Percentiles rank a stretch among this genome's conserved stretches.
Evolutionary conservation across 2,888 invertebrate species (phyloP).

Genomic region (Melanchra persicariae): DNA sequence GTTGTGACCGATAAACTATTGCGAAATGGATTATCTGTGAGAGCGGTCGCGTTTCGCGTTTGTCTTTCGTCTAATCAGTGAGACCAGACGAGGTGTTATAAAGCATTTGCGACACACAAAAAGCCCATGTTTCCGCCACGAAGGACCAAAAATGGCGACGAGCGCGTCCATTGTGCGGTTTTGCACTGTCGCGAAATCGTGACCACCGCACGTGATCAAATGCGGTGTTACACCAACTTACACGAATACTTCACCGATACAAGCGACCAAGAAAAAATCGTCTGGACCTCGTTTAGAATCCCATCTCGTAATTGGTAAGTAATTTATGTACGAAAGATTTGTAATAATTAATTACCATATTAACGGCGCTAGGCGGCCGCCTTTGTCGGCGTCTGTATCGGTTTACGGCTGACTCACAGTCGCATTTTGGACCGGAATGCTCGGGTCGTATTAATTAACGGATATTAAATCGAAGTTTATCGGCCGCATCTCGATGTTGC

Average conservation of each 20-base stretch:
- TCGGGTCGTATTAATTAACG: slow-evolving; percentile 90
- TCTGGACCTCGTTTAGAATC: slow-evolving; percentile 71
- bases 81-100: slow-evolving; percentile 79
- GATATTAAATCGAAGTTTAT: slow-evolving; percentile 90
- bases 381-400: slow-evolving; percentile 88
- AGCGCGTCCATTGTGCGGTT: slow-evolving; percentile 81
- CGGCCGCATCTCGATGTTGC: slow-evolving; percentile 88
- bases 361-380: slow-evolving; percentile 86
- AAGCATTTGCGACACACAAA: slow-evolving; percentile 80
- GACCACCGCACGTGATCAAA: slow-evolving; percentile 80
- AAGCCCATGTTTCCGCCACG: slow-evolving; percentile 79
- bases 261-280: slow-evolving; percentile 52
- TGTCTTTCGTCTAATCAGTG: slow-evolving; percentile 69
- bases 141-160: slow-evolving; percentile 80
- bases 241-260: slow-evolving; percentile 63
- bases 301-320: slow-evolving; percentile 81
- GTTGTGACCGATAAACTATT: slow-evolving; percentile 48
- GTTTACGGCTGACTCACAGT: slow-evolving; percentile 87
- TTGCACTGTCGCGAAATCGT: slow-evolving; percentile 70
- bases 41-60: slow-evolving; percentile 18
- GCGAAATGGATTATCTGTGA: slow-evolving; percentile 24
- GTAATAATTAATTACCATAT: slow-evolving; percentile 90
- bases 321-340: slow-evolving; percentile 86
- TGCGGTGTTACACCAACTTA: slow-evolving; percentile 70
- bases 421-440: slow-evolving; percentile 87